These are phyloP conservation scores for Poecilobothrus nobilitatus DNA, from an alignment of 2,888 invertebrate species.

Conservation along the genomic window DNA sequence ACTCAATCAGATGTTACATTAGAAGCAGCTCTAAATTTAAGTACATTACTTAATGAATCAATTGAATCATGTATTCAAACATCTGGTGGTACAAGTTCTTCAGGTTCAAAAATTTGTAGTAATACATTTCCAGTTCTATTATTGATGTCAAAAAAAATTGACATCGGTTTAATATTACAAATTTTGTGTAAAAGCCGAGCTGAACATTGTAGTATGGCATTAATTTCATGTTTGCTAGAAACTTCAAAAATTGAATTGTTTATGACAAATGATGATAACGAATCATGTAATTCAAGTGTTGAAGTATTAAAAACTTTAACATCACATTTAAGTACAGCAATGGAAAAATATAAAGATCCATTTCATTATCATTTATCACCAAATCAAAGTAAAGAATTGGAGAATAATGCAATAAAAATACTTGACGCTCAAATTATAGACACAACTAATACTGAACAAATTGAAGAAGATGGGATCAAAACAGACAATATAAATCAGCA, in stretches of 20 bases:
- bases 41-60: slow-evolving; percentile 21
- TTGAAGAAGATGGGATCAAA: slow-evolving; percentile 17
- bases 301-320: slow-evolving; percentile 39
- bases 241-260: slow-evolving; percentile 24
- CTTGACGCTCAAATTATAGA: slow-evolving; percentile 28
- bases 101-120: slow-evolving; percentile 50
- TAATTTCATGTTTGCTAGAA: slow-evolving; percentile 34
- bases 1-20: slow-evolving; percentile 21
- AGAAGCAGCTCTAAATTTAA: slow-evolving; percentile 23
- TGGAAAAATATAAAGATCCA: slow-evolving; percentile 18
- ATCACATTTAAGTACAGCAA: slow-evolving; percentile 29
- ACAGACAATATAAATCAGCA: slow-evolving; percentile 22
- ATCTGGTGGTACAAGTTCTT: slow-evolving; percentile 10
- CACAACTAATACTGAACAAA: slow-evolving; percentile 11
- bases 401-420: slow-evolving; percentile 19
- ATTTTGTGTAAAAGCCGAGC: slow-evolving; percentile 55
- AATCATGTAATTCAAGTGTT: slow-evolving; percentile 39
- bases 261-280: slow-evolving; percentile 28
- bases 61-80: slow-evolving; percentile 12
- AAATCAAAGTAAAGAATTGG: slow-evolving; percentile 4
- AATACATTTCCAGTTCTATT: slow-evolving; percentile 67
- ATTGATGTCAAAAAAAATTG: slow-evolving; percentile 61
- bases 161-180: slow-evolving; percentile 65
- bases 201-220: slow-evolving; percentile 59
- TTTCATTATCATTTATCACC: slow-evolving; percentile 10